Base-by-base conservation (phyloP, 2,888 invertebrate genomes). In the Drosophila picticornis region DNA sequence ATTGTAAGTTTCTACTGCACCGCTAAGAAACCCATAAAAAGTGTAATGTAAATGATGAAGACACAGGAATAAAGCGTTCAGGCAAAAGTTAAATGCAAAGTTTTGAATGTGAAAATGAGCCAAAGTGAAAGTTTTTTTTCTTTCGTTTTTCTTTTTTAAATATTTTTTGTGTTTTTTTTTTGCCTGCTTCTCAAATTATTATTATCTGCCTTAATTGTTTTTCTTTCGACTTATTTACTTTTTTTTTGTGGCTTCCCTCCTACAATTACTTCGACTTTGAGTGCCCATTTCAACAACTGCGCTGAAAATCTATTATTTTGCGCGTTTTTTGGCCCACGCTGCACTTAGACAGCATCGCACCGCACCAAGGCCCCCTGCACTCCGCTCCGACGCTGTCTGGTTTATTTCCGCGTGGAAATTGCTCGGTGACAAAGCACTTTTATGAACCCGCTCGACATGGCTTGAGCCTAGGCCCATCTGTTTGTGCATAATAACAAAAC, bases 191-290 rank as follows among this genome's bases (percentile, higher is more conserved):
- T 79, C 75, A 77, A 88, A 83, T 88, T 79, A 88, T 84, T 83
- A 89, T 89, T 88, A 89, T 89, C 89, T 85, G 80, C 77, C 82
- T 79, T 88, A 88, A 88, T 89, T 88, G 88, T 88, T 88, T 88
- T 85, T 82, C 85, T 80, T 81, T 85, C 83, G 75, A 84, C 84
- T 88, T 86, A 86, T 83, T 81, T 74, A 71, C 77, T 75, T 77
- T 55, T 68, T 60, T 46, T 46, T 25, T 31, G 72, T 32, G 52
- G 50, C 58, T 25, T 38, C 40, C 36, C 25, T 22, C 27, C 36
- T 7, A 4, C 46, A 2, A 2, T 31, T 16, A 40, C 40, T 16
- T 29, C n/a, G 13, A 50, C 43, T 62, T 48, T 78, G 59, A 75
- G 79, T 75, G 65, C 59, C 65, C 75, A 79, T 88, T 88, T 85